Base-by-base conservation (phyloP, 2,113 vertebrate genomes). In the Brachyistius frenatus region DNA sequence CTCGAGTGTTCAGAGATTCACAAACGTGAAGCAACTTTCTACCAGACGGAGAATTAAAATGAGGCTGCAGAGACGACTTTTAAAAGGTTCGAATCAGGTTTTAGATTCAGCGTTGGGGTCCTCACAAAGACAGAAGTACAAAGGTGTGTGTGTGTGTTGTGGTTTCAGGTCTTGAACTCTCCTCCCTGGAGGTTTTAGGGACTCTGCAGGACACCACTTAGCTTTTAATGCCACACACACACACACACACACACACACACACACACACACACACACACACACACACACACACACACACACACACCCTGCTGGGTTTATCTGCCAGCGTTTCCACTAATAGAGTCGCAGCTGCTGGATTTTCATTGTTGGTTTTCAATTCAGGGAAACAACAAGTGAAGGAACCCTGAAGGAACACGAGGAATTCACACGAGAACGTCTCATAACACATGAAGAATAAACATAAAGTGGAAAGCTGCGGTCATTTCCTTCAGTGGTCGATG, bases 131-230 rank as follows among this genome's bases (percentile, higher is more conserved):
- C 41, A 44, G 41, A 44, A 44, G 6, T 23, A 23, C 23, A 44
- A 44, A 3, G 41, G 5, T 39, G 10, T 13, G 3, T 5, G 37
- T 55, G 11, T 47, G 54, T 46, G 30, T 65, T 44, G 37, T 16
- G 23, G 37, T 13, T 60, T 54, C 36, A 36, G 47, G 54, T 60
- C 55, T 50, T 72, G 36, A 78, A 57, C 41, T 44, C 44, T 60
- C 8, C 3, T 53, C 62, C 62, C 62, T 37, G 54, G 68, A 73
- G 76, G 76, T 15, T 76, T 66, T 9, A 0, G 46, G 44, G 76
- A 16, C 67, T 35, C 69, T 66, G 56, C 63, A 73, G 70, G 70
- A 47, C 23, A 5, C 78, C 63, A 73, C 63, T 73, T 80, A 73
- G 49, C 23, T 32, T 61, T 61, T 80, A 73, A 80, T 66, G 69